A percentile compares a stretch with the other conserved stretches of the same genome.
Evolutionary conservation across 2,797 vertebrate species (phyloP).

Genomic region (Micromesistius poutassou): DNA sequence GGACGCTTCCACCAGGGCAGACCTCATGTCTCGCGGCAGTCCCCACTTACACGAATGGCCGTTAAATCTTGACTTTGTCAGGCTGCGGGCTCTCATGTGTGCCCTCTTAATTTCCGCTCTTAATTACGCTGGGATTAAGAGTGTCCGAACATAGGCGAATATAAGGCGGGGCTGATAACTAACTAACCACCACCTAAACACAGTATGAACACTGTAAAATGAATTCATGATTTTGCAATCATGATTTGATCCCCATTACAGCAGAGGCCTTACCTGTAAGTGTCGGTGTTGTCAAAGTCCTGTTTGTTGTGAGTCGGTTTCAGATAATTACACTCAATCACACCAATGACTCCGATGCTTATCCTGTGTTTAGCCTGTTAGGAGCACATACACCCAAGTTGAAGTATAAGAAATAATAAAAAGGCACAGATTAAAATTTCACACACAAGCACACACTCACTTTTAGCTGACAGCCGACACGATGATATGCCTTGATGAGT

Average conservation of each 20-base stretch:
- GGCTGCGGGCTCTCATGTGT: no score
- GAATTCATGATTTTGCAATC: not conserved
- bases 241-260: not conserved
- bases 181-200: no score
- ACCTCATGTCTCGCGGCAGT: no score
- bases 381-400: not conserved
- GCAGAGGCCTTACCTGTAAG: constrained; percentile 82
- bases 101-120: no score
- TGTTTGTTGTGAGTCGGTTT: constrained; percentile 97
- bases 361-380: constrained; percentile 78
- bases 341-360: constrained; percentile 91
- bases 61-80: no score
- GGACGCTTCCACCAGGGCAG: no score
- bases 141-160: no score
- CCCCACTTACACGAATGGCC: no score
- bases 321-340: constrained; percentile 92
- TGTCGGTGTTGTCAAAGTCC: constrained; percentile 90
- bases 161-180: no score
- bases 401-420: not conserved
- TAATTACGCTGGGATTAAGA: no score
- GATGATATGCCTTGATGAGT: constrained; percentile 93
- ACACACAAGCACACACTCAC: constrained; percentile 60
- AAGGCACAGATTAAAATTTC: not conserved
- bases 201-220: not conserved
- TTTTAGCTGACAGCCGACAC: constrained; percentile 88